phyloP scores from a whole-genome alignment of 2,113 vertebrate genomes.

The Dendropsophus ebraccatus region DNA sequence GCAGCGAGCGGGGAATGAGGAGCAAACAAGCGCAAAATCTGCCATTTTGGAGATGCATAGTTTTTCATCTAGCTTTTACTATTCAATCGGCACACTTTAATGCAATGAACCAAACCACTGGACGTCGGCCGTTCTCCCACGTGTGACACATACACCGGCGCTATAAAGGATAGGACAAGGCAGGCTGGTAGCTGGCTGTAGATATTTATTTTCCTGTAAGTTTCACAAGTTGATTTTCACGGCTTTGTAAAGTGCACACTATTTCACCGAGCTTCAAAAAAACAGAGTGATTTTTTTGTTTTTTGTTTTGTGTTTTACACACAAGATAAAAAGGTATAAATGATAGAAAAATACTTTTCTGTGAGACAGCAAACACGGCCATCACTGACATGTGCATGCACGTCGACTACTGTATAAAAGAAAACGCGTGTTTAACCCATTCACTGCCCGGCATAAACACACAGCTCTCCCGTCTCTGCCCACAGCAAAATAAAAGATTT shows the following conservation, averaged over 20 bases:
- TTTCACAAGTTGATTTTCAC: slow-evolving; percentile 53
- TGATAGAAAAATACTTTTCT: neutral
- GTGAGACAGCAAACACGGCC: slow-evolving; percentile 3
- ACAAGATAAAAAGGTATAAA: slow-evolving; percentile 52
- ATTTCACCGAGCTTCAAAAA: slow-evolving; percentile 52
- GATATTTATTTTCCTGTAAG: slow-evolving; percentile 56
- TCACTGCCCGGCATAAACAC: neutral
- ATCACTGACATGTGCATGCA: neutral
- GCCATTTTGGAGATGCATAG: no score
- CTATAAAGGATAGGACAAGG: neutral
- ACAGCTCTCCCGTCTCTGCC: neutral
- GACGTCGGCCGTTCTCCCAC: neutral
- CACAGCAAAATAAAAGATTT: slow-evolving; percentile 2
- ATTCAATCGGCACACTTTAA: no score
- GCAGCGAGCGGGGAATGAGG: no score
- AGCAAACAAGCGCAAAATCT: no score
- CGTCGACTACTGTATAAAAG: neutral
- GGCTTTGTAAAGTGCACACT: slow-evolving; percentile 56
- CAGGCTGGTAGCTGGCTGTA: slow-evolving; percentile 24
- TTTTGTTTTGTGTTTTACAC: neutral
- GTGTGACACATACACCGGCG: neutral
- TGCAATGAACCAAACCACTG: no score
- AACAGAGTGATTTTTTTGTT: slow-evolving; percentile 22
- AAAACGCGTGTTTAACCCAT: slow-evolving; percentile 40
- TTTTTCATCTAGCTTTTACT: no score